Evolutionary conservation across 2,113 vertebrate species (phyloP).

Genomic region (Pterocles orientalis): DNA sequence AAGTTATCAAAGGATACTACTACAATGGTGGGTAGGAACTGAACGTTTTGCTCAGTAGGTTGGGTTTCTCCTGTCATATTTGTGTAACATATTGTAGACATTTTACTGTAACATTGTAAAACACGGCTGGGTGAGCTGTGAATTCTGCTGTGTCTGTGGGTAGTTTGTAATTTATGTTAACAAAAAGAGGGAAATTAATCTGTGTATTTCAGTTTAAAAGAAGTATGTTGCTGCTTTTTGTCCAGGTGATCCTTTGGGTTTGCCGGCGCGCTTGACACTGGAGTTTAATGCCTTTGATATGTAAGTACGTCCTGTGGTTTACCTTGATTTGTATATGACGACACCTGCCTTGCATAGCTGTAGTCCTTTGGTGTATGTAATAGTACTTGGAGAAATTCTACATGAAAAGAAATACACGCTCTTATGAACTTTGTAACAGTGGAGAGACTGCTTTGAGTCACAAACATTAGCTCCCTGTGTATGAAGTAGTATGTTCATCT

Average conservation of each 20-base stretch:
- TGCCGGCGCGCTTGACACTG: slow-evolving; percentile 92
- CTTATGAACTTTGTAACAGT: not conserved
- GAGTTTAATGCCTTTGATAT: slow-evolving; percentile 97
- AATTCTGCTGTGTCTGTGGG: not conserved
- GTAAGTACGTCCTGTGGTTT: slow-evolving; percentile 80
- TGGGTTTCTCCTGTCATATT: not conserved
- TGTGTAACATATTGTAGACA: accelerated
- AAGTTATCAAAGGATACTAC: slow-evolving; percentile 90
- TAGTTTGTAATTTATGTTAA: not conserved
- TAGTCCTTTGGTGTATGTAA: not conserved
- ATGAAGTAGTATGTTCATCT: not conserved
- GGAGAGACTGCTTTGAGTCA: not conserved
- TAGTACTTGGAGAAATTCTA: not conserved
- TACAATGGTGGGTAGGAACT: slow-evolving; percentile 85
- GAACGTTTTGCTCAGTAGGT: not conserved
- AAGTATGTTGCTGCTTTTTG: slow-evolving; percentile 13
- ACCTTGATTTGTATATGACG: not conserved
- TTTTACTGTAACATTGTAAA: not conserved
- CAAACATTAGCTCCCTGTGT: not conserved
- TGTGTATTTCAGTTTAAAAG: not conserved
- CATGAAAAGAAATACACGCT: accelerated
- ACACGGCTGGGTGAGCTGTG: not conserved
- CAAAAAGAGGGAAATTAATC: not conserved
- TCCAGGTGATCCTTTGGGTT: slow-evolving; percentile 90
- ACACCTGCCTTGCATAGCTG: not conserved